Base-by-base conservation (phyloP, 2,888 invertebrate species). In the Idaea biselata region DNA sequence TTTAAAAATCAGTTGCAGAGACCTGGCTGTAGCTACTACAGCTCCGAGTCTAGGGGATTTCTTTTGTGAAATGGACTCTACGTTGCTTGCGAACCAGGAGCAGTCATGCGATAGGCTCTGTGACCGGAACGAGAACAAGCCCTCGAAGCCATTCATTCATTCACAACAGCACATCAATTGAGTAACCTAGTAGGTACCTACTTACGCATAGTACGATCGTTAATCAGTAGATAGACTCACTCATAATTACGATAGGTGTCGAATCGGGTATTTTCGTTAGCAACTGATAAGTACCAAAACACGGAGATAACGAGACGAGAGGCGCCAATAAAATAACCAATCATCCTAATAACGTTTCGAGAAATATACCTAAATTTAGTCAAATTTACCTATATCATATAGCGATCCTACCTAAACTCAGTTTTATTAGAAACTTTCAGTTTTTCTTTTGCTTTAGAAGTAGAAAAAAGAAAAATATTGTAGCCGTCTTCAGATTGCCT, bases 301-400 rank as follows among this genome's bases (percentile, higher is more conserved):
- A 44, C 8, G 44, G 44, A 44, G 44, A 44, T 44, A 44, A 44
- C 5, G 44, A 44, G 44, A 44, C 5, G 44, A 44, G 44, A 44
- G 44, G 44, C 44, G 44, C 44, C 44, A 44, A 44, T 44, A 44
- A 44, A 44, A 44, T 44, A 44, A 44, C 44, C 44, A 44, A 44
- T 44, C 44, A 44, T 44, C 44, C 6, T 44, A 44, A 44, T 44
- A 44, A 44, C 11, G 14, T 44, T 44, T 8, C 14, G 6, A 14
- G 11, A 3, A 0, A 44, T 8, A 44, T 11, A 44, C 0, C 0
- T 44, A 44, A 8, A 44, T 44, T 32, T 44, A 44, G 25, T 1
- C 25, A 25, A 25, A 25, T 25, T 25, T 25, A 25, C 25, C 25
- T 25, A 25, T 25, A 44, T 44, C 14, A 44, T 44, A 44, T 44